Conservation (phyloP, 2,797 vertebrate species). For the Brachymystax lenok region DNA sequence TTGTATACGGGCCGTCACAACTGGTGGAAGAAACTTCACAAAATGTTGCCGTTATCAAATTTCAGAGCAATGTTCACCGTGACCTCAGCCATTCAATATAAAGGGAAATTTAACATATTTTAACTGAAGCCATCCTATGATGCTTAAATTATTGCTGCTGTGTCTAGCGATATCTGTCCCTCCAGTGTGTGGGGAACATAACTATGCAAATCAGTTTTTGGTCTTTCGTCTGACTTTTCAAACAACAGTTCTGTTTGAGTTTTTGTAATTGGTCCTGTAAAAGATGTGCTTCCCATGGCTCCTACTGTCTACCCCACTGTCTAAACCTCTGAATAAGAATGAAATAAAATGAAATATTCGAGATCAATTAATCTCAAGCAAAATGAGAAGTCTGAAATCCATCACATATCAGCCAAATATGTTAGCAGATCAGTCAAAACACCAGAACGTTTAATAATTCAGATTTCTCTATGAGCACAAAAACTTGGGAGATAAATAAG, state of each 20-base stretch:
- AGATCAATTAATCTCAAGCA: neutral
- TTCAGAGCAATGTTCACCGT: slow-evolving; percentile 26
- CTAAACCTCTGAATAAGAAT: slow-evolving; percentile 3
- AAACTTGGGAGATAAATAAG: slow-evolving; percentile 46
- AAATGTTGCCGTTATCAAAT: slow-evolving; percentile 70
- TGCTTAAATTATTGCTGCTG: slow-evolving; percentile 26
- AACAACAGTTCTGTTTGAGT: neutral
- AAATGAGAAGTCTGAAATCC: neutral
- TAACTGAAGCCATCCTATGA: slow-evolving; percentile 26
- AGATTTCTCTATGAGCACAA: slow-evolving; percentile 27
- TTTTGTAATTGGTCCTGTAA: neutral
- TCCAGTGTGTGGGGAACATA: neutral
- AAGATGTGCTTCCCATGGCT: slow-evolving; percentile 19
- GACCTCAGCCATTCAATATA: slow-evolving; percentile 8
- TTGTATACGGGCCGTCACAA: slow-evolving; percentile 51
- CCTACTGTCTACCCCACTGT: slow-evolving; percentile 13
- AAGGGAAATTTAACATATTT: slow-evolving; percentile 37
- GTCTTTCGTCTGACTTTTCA: slow-evolving; percentile 19
- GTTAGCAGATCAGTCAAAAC: slow-evolving; percentile 27
- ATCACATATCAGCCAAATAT: slow-evolving; percentile 21
- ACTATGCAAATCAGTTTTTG: slow-evolving; percentile 29
- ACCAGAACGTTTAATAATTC: slow-evolving; percentile 45
- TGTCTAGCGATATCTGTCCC: slow-evolving; percentile 23
- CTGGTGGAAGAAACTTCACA: slow-evolving; percentile 67
- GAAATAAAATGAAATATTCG: slow-evolving; percentile 3